Base-by-base conservation (phyloP, 2,797 vertebrate genomes). In the Sebastes itinus region DNA sequence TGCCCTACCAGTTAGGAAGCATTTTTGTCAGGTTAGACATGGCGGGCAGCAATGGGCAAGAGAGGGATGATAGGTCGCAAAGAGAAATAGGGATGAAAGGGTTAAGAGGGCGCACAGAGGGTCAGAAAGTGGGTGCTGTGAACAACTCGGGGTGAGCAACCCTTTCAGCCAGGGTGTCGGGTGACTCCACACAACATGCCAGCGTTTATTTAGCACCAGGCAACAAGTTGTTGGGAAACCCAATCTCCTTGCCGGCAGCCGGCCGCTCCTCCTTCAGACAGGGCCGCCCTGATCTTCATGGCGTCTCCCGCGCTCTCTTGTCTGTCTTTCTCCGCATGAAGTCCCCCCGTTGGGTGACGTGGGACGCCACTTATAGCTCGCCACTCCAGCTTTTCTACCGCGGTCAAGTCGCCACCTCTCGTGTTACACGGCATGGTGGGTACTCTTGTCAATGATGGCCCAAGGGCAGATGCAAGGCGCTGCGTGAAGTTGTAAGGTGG, bases 181-280 rank as follows among this genome's bases (percentile, higher is more conserved):
- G 75, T 95, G 90, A 94, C 94, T 89, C 87, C 81, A 74, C 82
- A 84, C 85, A 91, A 91, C 95, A 96, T 95, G 93, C 94, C 93
- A 88, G 89, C 91, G 71, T 95, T 95, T 96, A 95, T 95, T 95
- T 95, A 95, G 94, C 92, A 92, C 92, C 87, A 87, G 67, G 91
- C 93, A 94, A 92, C 93, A 95, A 94, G 94, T 93, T 93, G 92
- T 91, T 89, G 89, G 77, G 93, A 92, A 94, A 95, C 85, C 65
- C 56, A 74, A 95, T 94, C 93, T 88, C 73, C 83, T 93, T 93
- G 87, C 84, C 16, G 52, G 89, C 85, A 85, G 86, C 46, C 78
- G 46, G 72, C 85, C 28, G 71, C 85, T 87, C 73, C 83, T 88
- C 80, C 82, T 85, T 93, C 87, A 85, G 83, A 88, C 52, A 83